Evolutionary conservation across 2,113 vertebrate species (phyloP), one percentile per base, ranked within the genome.

Genomic region (Siniperca chuatsi): DNA sequence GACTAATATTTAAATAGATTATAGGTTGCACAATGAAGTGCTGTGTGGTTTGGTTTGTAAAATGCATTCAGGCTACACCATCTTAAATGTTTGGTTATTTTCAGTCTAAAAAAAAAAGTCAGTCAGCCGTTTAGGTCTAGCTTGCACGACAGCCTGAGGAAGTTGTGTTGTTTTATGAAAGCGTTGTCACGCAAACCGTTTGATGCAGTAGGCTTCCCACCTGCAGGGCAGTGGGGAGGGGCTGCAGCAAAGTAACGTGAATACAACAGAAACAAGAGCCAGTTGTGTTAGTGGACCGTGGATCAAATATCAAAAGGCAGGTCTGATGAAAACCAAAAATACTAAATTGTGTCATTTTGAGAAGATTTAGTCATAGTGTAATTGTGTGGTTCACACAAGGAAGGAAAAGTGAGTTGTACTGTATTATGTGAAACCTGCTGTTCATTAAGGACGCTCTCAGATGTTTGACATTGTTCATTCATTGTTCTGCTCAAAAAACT

Each of bases 111-210:
- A 33, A 20, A 29, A 46, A 48, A 46, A 55, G 35, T 46, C 33
- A 52, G 40, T 69, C n/a, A 1, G 46, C 18, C 2, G 11, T 13
- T 75, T 21, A 0, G 6, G 9, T 5, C 13, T 44, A 11, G 37
- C 35, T n/a, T 68, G 11, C 37, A 48, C 16, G 21, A 12, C 55
- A n/a, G 54, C 66, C 6, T 25, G 62, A 68, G 83, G 90, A 91
- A 85, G 81, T 65, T 42, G 54, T 18, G 82, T 74, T 78, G 61
- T 76, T 76, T 66, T 60, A 18, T 88, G 75, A 78, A 82, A 72
- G 37, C 4, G 57, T 85, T 86, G 84, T 55, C 87, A 90, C 66
- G 86, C 85, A 66, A 54, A 37, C 69, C 0, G 4, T 70, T 69
- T 75, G 82, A 75, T 82, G 86, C 58, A n/a, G 80, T 46, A 1